phyloP scores from a whole-genome alignment of 2,797 vertebrate genomes.

The Myotis pilosus region DNA sequence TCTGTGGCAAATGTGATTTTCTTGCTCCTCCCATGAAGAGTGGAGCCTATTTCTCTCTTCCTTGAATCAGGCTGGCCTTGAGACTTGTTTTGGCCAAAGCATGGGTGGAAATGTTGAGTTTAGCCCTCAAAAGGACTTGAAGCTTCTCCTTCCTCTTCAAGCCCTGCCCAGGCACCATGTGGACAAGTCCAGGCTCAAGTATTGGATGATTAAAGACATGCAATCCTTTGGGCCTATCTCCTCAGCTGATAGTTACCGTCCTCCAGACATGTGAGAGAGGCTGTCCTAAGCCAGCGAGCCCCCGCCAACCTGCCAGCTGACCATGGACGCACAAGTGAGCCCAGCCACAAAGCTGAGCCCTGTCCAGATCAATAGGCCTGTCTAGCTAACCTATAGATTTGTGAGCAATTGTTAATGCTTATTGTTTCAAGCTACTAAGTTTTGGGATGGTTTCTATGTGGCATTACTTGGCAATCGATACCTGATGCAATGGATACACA shows the following conservation, averaged over 20 bases:
- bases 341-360: not conserved
- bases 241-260: not conserved
- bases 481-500: not conserved
- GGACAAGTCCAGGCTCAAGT: not conserved
- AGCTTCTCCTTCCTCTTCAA: not conserved
- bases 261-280: not conserved
- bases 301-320: not conserved
- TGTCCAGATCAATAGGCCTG: not conserved
- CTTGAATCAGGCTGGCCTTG: not conserved
- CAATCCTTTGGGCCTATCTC: not conserved
- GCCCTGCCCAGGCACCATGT: not conserved
- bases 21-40: not conserved
- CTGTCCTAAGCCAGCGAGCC: not conserved
- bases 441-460: not conserved
- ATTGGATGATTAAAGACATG: not conserved
- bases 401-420: not conserved
- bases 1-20: not conserved
- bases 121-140: not conserved
- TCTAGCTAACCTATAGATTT: not conserved
- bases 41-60: not conserved
- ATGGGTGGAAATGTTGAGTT: not conserved
- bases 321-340: not conserved
- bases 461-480: not conserved
- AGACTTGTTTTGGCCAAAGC: not conserved
- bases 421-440: not conserved